Evolutionary conservation across 1,140 invertebrate genomes (phyloP), one percentile per base, ranked within the genome.

Genomic region (Drosophila auraria): DNA sequence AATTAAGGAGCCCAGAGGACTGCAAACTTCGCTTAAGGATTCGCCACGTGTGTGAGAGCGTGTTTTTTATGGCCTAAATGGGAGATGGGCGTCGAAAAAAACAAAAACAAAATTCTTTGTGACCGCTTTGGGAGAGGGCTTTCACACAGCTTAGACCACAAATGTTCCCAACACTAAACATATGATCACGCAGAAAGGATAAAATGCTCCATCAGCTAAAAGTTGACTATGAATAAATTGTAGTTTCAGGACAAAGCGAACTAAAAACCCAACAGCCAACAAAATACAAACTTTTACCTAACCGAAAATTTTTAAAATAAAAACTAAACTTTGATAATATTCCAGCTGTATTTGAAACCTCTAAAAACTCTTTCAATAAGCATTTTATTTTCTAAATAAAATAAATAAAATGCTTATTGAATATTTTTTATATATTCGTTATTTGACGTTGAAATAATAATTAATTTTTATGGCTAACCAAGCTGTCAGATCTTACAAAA

Each of bases 1-100:
- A 81, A 81, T 80, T 75, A 80, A 76, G 59, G 76, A 73, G 51
- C 9, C 36, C 17, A 38, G 54, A 47, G 54, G 72, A 47, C 69
- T 38, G 14, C n/a, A 49, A 50, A 51, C 27, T 44, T 61, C n/a
- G 65, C 44, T 40, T 64, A 68, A 68, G 65, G 65, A 68, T 60
- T 44, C n/a, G 8, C 50, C 23, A 45, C 45, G 15, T 51, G 17
- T 44, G 40, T 44, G 62, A 17, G 7, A 44, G 42, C n/a, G 3
- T 51, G 40, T 58, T 47, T 70, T 71, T 70, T 73, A 73, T 73
- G 70, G 15, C 33, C 53, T 71, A 42, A 15, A 38, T 59, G 70
- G 64, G 66, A 58, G 64, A 57, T 70, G 33, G 30, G 42, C 20
- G 9, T 30, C 12, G n/a, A 23, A 20, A 0, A 33, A 14, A 51